Percentiles rank a stretch among this genome's conserved stretches.
Evolutionary conservation across 1,140 invertebrate species (phyloP).

Genomic region (Pomacea maculata): DNA sequence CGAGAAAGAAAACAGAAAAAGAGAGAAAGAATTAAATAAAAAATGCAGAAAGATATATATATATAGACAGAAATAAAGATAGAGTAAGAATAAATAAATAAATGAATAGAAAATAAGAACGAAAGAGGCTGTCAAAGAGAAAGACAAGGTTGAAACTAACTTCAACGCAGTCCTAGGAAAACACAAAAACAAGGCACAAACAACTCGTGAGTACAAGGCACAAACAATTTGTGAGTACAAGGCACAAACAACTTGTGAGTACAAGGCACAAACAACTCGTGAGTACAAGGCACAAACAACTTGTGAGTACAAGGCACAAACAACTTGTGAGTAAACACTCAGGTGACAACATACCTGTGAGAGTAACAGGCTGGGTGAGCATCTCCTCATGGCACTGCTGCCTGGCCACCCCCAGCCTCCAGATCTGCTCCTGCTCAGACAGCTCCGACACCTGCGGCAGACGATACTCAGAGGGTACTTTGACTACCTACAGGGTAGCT

Average conservation of each 20-base stretch:
- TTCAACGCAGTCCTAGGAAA: too few species aligned
- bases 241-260: too few species aligned
- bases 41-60: neutral
- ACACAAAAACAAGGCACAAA: too few species aligned
- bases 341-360: neutral
- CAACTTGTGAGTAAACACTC: too few species aligned
- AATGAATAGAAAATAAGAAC: neutral
- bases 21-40: neutral
- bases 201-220: too few species aligned
- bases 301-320: too few species aligned
- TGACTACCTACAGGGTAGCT: too few species aligned
- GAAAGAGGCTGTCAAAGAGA: neutral
- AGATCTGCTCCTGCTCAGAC: conserved; percentile 9
- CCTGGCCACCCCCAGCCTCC: neutral
- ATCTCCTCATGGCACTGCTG: neutral
- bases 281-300: too few species aligned
- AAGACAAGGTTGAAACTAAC: neutral
- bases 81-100: neutral
- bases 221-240: too few species aligned
- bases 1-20: neutral
- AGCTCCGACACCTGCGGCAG: conserved; percentile 12
- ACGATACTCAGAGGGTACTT: neutral
- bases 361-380: neutral
- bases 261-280: too few species aligned
- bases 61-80: conserved; percentile 1